Percentiles rank a stretch among this genome's conserved stretches.
phyloP scores from a whole-genome alignment of 2,888 invertebrate species.

The Notodonta ziczac region DNA sequence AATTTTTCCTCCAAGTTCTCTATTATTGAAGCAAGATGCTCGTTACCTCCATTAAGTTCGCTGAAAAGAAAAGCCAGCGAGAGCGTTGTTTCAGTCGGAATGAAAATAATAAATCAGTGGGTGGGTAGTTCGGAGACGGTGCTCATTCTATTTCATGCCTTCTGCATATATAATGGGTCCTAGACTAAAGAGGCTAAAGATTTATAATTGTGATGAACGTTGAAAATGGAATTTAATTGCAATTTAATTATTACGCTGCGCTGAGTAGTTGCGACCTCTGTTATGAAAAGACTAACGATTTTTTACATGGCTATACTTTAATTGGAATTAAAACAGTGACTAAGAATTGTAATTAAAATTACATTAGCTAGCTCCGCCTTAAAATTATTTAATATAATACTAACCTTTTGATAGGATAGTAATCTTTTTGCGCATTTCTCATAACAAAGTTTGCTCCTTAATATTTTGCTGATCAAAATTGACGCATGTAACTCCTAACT shows the following conservation, averaged over 20 bases:
- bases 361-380: too few species aligned
- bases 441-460: slow-evolving; percentile 29
- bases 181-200: slow-evolving; percentile 47
- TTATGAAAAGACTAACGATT: too few species aligned
- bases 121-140: slow-evolving; percentile 61
- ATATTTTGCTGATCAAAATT: slow-evolving; percentile 49
- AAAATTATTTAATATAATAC: too few species aligned
- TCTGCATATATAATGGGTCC: slow-evolving; percentile 53
- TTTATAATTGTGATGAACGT: slow-evolving; percentile 37
- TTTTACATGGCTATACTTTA: too few species aligned
- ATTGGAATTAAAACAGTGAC: too few species aligned
- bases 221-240: slow-evolving; percentile 2
- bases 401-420: too few species aligned
- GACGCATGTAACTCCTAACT: slow-evolving; percentile 54
- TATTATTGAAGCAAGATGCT: slow-evolving; percentile 69
- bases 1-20: slow-evolving; percentile 53
- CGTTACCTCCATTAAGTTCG: slow-evolving; percentile 68
- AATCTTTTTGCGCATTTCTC: slow-evolving; percentile 9
- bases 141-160: slow-evolving; percentile 63
- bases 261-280: neutral
- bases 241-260: slow-evolving; percentile 4
- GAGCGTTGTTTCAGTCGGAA: slow-evolving; percentile 69
- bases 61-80: slow-evolving; percentile 52
- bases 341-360: too few species aligned
- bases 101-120: slow-evolving; percentile 75